Conservation (phyloP, 2,888 invertebrate genomes). For the Aelia acuminata region DNA sequence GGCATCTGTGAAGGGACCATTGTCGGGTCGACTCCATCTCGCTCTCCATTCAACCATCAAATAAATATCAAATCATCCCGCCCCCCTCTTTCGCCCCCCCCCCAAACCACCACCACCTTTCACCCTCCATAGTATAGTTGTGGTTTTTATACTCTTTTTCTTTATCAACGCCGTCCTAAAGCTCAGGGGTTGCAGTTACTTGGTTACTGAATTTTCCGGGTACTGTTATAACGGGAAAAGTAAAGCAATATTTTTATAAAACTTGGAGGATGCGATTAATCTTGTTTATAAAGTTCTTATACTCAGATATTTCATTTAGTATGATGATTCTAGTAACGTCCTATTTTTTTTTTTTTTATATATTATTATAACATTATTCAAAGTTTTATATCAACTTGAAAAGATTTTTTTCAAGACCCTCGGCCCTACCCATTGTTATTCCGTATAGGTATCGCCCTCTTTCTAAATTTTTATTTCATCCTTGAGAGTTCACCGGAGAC, state of each 20-base stretch:
- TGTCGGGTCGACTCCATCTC: conserved; percentile 39
- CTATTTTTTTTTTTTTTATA: no score
- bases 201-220: neutral
- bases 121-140: conserved; percentile 10
- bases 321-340: neutral
- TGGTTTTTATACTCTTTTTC: conserved; percentile 1
- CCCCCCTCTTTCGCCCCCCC: neutral
- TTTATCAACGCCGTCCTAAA: neutral
- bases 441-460: neutral
- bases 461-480: neutral
- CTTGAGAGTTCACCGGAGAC: neutral
- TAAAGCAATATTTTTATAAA: neutral
- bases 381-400: neutral
- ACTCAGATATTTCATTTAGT: neutral
- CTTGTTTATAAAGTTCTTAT: neutral
- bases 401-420: neutral
- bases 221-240: neutral
- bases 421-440: neutral
- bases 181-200: neutral
- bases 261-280: neutral
- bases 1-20: conserved; percentile 35
- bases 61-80: conserved; percentile 41
- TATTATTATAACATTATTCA: no score
- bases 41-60: conserved; percentile 49
- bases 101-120: no score